These are phyloP conservation scores for Plebejus anna DNA, from an alignment of 2,888 invertebrate species.

Conservation along the genomic window DNA sequence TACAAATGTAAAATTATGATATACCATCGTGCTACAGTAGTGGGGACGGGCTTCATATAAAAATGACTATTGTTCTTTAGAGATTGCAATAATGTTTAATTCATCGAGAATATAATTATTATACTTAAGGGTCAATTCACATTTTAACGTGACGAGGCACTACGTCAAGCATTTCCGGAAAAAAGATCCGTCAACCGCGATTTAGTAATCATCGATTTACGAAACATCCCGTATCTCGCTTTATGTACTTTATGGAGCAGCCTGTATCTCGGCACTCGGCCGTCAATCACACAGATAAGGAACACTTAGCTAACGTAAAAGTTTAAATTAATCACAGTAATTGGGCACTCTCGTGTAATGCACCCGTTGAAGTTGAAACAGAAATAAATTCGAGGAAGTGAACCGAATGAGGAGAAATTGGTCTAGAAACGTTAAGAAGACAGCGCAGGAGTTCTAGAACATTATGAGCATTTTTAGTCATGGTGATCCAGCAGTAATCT, in stretches of 20 bases:
- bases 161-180: background rate
- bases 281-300: conserved; percentile 25
- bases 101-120: too few species aligned
- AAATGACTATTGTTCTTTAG: background rate
- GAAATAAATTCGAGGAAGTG: background rate
- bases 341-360: background rate
- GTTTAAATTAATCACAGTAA: conserved; percentile 21
- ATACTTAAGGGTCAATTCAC: background rate
- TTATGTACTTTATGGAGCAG: conserved; percentile 10
- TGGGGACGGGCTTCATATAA: background rate
- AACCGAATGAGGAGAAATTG: background rate
- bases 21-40: background rate
- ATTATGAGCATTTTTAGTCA: background rate
- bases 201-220: conserved; percentile 2
- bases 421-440: background rate
- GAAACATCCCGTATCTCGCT: background rate
- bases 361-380: background rate
- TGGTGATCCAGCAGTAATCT: too few species aligned
- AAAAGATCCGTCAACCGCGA: background rate
- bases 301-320: conserved; percentile 25
- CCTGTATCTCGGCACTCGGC: background rate
- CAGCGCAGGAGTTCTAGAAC: background rate
- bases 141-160: background rate
- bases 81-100: too few species aligned
- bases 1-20: too few species aligned